These are phyloP conservation scores for Parnassius mnemosyne DNA, from an alignment of 2,888 invertebrate species.

Conservation along the genomic window DNA sequence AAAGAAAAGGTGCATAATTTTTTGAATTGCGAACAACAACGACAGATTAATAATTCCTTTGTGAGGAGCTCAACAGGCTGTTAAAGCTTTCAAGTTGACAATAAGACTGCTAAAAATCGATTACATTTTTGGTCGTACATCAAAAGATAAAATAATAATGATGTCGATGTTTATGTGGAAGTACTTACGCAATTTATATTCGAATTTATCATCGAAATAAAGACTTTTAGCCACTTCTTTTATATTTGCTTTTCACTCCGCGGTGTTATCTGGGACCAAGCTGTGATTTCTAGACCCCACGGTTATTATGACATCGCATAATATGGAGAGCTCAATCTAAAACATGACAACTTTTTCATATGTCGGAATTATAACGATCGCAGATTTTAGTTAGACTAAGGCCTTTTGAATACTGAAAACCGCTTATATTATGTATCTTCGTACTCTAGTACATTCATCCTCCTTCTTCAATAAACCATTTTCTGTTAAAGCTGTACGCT, in stretches of 20 bases:
- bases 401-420: too few relatives aligned
- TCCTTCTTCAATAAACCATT: too few relatives aligned
- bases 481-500: too few relatives aligned
- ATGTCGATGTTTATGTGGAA: slow-evolving; percentile 21
- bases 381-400: too few relatives aligned
- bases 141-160: slow-evolving; percentile 25
- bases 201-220: slow-evolving; percentile 13
- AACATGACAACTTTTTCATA: too few relatives aligned
- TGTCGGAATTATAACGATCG: too few relatives aligned
- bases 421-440: too few relatives aligned
- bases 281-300: too few relatives aligned
- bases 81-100: slow-evolving; percentile 61
- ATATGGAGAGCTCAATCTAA: too few relatives aligned
- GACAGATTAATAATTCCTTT: slow-evolving; percentile 65
- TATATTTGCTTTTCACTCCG: background rate
- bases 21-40: slow-evolving; percentile 57
- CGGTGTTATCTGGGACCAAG: too few relatives aligned
- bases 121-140: slow-evolving; percentile 55
- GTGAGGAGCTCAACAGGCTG: slow-evolving; percentile 60
- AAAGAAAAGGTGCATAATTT: slow-evolving; percentile 18
- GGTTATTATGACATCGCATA: too few relatives aligned
- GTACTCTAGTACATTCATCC: too few relatives aligned
- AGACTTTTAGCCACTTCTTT: background rate
- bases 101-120: slow-evolving; percentile 69
- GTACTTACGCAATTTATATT: slow-evolving; percentile 19